Base-by-base conservation (phyloP, 2,113 vertebrate species). In the Hemiprocne comata region DNA sequence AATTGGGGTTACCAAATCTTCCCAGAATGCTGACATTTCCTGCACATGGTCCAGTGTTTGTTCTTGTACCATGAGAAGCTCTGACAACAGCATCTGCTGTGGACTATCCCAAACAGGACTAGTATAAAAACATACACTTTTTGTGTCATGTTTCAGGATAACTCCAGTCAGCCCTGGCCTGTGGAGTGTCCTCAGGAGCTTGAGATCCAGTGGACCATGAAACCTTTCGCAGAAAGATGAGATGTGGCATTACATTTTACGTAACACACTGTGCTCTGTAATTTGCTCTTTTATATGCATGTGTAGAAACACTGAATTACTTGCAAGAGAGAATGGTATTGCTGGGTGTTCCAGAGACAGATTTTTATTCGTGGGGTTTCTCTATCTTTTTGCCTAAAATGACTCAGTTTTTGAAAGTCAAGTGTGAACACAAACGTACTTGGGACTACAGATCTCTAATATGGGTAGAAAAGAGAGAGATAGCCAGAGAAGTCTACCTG, bases 191-290 rank as follows among this genome's bases (percentile, higher is more conserved):
- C 75, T 84, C 60, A 65, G 80, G 80, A 90, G 80, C 53, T 80
- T 67, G 78, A 92, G 76, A 93, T 61, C 62, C 79, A 89, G 40
- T 76, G 90, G 73, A 88, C 83, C 94, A 60, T 94, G 62, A 96
- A 94, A 75, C 40, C 31, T 78, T 36, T 76, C 66, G 87, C 24
- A 66, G 69, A 46, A 95, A 85, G 88, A 95, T 76, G 76, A 94
- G 93, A 85, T 87, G 83, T 91, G 90, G 70, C 80, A 75, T 87
- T 85, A 15, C 6, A 0, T 86, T 92, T 93, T 97, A 91, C 76
- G 40, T 96, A 95, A 94, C 67, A 58, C 48, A 10, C 69, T 54
- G 20, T 81, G 66, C 77, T 85, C 60, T 81, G 42, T 85, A 85
- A 67, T 40, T 65, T 42, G 31, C 61, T 79, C 31, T 90, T 94